Percentiles rank a stretch among this genome's conserved stretches.
phyloP scores from a whole-genome alignment of 2,113 vertebrate species.

The Leuciscus idus region DNA sequence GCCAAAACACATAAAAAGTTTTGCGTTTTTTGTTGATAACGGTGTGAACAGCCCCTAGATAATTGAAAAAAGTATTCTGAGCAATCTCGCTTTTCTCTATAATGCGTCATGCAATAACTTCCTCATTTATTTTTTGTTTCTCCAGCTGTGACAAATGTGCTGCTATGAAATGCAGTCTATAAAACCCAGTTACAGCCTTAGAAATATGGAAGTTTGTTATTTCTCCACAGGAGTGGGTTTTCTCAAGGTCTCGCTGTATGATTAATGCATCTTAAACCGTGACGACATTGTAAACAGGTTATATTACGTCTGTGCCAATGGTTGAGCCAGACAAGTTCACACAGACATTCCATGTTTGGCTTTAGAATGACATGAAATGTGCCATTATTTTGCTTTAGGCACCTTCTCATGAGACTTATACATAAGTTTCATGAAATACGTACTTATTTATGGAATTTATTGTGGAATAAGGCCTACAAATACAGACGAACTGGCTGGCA shows the following conservation, averaged over 20 bases:
- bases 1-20: too few relatives aligned
- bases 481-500: slow-evolving; percentile 13
- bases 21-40: too few relatives aligned
- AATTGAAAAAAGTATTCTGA: neutral
- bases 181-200: slow-evolving; percentile 34
- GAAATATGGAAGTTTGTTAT: slow-evolving; percentile 63
- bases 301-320: slow-evolving; percentile 48
- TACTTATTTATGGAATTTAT: slow-evolving; percentile 20
- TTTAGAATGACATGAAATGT: slow-evolving; percentile 28
- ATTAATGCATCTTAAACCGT: slow-evolving; percentile 67
- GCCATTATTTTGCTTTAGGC: slow-evolving; percentile 29
- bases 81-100: neutral
- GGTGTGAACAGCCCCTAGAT: too few relatives aligned
- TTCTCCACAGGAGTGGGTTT: slow-evolving; percentile 56
- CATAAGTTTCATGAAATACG: neutral
- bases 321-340: slow-evolving; percentile 44
- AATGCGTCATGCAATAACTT: slow-evolving; percentile 54
- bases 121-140: slow-evolving; percentile 41
- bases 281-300: slow-evolving; percentile 53
- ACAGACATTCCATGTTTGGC: slow-evolving; percentile 39
- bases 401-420: slow-evolving; percentile 30
- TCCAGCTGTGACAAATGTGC: slow-evolving; percentile 64
- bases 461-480: neutral
- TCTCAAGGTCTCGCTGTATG: slow-evolving; percentile 56
- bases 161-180: slow-evolving; percentile 12